A percentile compares a stretch with the other conserved stretches of the same genome.
These are phyloP conservation scores for Hirundichthys speculiger DNA, from an alignment of 2,113 vertebrate species.

Conservation along the genomic window DNA sequence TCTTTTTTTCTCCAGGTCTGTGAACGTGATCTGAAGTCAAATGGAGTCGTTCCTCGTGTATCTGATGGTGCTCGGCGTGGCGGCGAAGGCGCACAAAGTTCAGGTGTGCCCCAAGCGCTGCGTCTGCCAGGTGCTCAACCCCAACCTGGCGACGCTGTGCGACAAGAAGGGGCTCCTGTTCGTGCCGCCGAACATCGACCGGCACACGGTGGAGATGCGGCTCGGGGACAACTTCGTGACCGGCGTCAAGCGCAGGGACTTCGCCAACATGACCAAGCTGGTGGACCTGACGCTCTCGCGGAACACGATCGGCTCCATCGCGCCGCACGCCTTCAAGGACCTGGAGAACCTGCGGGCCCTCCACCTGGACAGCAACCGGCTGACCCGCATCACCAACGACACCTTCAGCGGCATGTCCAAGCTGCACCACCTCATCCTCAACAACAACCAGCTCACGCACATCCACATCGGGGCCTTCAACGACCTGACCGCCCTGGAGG, in stretches of 20 bases:
- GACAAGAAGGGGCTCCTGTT: conserved; percentile 99
- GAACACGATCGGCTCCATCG: conserved; percentile 96
- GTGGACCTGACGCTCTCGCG: conserved; percentile 96
- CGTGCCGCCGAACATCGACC: conserved; percentile 96
- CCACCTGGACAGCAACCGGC: conserved; percentile 96
- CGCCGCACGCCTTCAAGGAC: conserved; percentile 93
- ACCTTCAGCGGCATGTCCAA: conserved; percentile 98
- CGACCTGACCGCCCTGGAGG: conserved; percentile 94
- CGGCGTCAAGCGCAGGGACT: conserved; percentile 94
- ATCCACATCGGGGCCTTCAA: conserved; percentile 96
- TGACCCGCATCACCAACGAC: conserved; percentile 95
- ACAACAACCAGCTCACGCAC: conserved; percentile 96
- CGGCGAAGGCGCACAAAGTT: conserved; percentile 92
- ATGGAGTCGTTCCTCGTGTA: conserved; percentile 97
- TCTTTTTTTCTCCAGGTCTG: conserved; percentile 84
- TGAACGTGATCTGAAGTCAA: conserved; percentile 81
- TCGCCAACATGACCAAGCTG: conserved; percentile 98
- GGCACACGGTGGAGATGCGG: conserved; percentile 95
- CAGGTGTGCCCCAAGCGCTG: conserved; percentile 98
- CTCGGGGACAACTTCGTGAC: conserved; percentile 98
- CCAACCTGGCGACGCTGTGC: conserved; percentile 96
- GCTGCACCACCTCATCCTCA: conserved; percentile 96
- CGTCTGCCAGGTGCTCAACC: conserved; percentile 95
- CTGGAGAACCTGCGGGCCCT: conserved; percentile 95
- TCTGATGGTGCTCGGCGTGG: conserved; percentile 90